These are phyloP conservation scores for Pterophyllum scalare DNA, from an alignment of 2,113 vertebrate species.

Conservation along the genomic window DNA sequence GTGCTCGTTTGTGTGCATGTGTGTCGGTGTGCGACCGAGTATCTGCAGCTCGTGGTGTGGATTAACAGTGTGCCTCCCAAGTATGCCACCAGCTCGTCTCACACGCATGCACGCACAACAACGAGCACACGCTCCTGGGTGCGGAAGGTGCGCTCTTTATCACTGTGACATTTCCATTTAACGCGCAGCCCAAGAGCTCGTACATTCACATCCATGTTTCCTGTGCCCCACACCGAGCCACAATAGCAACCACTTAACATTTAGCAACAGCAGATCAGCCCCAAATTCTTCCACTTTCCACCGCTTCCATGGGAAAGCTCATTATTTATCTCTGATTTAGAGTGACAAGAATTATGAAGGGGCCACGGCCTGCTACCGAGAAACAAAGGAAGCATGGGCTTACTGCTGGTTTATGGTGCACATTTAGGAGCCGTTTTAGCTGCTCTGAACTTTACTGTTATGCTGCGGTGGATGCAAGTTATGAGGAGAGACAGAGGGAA, in stretches of 20 bases:
- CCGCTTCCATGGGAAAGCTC: slow-evolving; percentile 50
- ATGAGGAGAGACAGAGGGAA: slow-evolving; percentile 23
- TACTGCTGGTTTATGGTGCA: slow-evolving; percentile 31
- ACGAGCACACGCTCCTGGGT: slow-evolving; percentile 17
- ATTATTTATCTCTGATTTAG: slow-evolving; percentile 59
- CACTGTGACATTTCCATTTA: slow-evolving; percentile 78
- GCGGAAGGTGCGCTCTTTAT: slow-evolving; percentile 72
- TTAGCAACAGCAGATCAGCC: slow-evolving; percentile 61
- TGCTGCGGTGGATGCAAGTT: slow-evolving; percentile 20
- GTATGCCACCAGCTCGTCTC: slow-evolving; percentile 54
- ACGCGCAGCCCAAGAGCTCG: slow-evolving; percentile 57
- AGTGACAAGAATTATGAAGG: slow-evolving; percentile 48
- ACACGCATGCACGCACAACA: slow-evolving; percentile 5
- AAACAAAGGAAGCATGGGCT: slow-evolving; percentile 43
- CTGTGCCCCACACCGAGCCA: slow-evolving; percentile 58
- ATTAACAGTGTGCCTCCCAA: slow-evolving; percentile 61
- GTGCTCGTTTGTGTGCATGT: background rate
- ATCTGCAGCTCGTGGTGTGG: slow-evolving; percentile 59
- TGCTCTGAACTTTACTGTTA: slow-evolving; percentile 22
- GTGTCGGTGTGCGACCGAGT: slow-evolving; percentile 32
- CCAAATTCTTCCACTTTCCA: slow-evolving; percentile 48
- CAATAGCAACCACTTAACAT: slow-evolving; percentile 70
- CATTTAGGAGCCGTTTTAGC: slow-evolving; percentile 29
- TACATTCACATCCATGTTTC: slow-evolving; percentile 65
- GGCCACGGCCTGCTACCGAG: background rate